Evolutionary conservation across 2,888 invertebrate species (phyloP).

Genomic region (Antitype chi): DNA sequence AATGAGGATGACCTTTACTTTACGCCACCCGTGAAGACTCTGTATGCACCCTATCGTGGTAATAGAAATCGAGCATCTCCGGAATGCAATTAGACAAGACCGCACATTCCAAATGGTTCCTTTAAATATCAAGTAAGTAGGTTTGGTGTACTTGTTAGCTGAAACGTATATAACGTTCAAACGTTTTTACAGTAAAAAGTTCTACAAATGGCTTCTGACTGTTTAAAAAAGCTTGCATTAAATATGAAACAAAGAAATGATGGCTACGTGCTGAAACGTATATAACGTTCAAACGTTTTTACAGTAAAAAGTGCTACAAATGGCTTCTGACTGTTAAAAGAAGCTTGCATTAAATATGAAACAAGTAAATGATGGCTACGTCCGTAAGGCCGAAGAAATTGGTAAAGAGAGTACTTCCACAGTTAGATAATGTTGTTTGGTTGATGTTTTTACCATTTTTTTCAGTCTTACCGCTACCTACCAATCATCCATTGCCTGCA

Average conservation of each 20-base stretch:
- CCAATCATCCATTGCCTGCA: neutral
- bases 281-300: neutral
- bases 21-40: neutral
- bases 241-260: constrained; percentile 17
- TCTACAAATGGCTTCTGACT: neutral
- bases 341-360: constrained; percentile 31
- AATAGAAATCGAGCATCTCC: neutral
- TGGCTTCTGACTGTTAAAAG: neutral
- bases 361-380: neutral
- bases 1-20: neutral
- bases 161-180: neutral
- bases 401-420: neutral
- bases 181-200: neutral
- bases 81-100: constrained; percentile 12
- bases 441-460: neutral
- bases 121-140: neutral
- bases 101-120: neutral
- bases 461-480: neutral
- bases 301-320: neutral
- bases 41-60: neutral
- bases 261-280: neutral
- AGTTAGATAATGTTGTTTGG: neutral
- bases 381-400: neutral
- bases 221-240: constrained; percentile 20
- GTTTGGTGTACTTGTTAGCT: neutral